Conservation (phyloP, 2,797 vertebrate genomes). For the Sebastes kiyomatsui region DNA sequence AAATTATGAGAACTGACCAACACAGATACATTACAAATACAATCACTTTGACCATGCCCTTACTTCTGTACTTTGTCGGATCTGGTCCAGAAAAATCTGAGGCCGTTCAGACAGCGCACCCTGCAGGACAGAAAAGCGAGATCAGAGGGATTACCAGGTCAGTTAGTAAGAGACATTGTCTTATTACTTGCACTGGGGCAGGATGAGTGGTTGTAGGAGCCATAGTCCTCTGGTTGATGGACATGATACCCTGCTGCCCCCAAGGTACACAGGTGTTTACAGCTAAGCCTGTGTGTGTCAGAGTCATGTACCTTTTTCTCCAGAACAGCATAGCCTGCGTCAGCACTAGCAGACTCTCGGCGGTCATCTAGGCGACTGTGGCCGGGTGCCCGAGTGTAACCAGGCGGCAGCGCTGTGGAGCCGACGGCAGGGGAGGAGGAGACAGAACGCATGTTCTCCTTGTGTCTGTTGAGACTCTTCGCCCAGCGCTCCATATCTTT, state of each 20-base stretch:
- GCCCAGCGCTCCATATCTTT: constrained; percentile 97
- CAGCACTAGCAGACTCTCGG: constrained; percentile 90
- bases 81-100: constrained; percentile 87
- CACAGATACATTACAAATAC: not conserved
- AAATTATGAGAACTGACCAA: not conserved
- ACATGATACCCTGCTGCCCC: not conserved
- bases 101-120: constrained; percentile 88
- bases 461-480: constrained; percentile 92
- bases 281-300: not conserved
- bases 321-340: constrained; percentile 91
- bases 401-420: constrained; percentile 54
- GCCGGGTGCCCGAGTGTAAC: constrained; percentile 58
- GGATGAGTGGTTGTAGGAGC: not conserved
- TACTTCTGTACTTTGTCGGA: constrained; percentile 85
- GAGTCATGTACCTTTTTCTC: constrained; percentile 87
- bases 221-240: not conserved
- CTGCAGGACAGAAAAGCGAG: constrained; percentile 63
- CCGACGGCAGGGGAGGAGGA: constrained; percentile 75
- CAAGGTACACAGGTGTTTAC: not conserved
- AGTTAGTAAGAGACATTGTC: not conserved
- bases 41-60: constrained; percentile 58
- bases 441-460: constrained; percentile 90
- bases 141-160: not conserved
- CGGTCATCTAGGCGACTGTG: constrained; percentile 83
- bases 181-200: not conserved